Evolutionary conservation across 1,140 invertebrate genomes (phyloP).

Genomic region (Cotesia glomerata): DNA sequence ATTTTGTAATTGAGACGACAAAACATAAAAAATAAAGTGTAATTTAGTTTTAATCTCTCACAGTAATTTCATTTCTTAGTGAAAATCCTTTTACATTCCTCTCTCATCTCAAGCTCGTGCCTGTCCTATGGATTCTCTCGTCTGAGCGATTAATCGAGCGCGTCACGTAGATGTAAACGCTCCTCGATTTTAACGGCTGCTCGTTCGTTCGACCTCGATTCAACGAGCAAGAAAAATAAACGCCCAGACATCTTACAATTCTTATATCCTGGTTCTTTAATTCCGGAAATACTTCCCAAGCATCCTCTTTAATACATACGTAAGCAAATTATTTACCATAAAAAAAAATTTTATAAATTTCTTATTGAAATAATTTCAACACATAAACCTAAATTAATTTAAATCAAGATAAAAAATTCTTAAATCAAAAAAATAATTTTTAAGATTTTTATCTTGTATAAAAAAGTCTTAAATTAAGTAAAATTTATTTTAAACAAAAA

Average conservation of each 20-base stretch:
- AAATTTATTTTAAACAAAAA: no score
- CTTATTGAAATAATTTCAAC: no score
- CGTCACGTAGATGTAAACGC: conserved; percentile 27
- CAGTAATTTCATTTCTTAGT: conserved; percentile 10
- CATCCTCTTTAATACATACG: background rate
- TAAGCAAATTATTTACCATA: no score
- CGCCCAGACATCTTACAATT: background rate
- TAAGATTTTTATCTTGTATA: no score
- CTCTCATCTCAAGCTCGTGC: background rate
- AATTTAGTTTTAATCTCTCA: conserved; percentile 16
- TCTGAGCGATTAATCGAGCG: conserved; percentile 29
- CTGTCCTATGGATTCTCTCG: conserved; percentile 6
- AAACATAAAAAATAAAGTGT: background rate
- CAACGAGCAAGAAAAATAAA: conserved; percentile 12
- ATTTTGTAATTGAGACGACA: background rate
- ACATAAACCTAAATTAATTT: no score
- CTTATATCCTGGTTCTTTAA: background rate
- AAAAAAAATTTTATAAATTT: no score
- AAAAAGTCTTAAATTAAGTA: no score
- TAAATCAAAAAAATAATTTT: no score
- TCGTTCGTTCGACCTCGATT: conserved; percentile 28
- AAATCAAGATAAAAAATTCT: no score
- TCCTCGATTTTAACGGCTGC: conserved; percentile 27
- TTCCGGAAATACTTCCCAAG: background rate
- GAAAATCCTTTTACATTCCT: conserved; percentile 4